These are phyloP conservation scores for Dastarcus helophoroides DNA, from an alignment of 2,888 invertebrate species.

Conservation along the genomic window DNA sequence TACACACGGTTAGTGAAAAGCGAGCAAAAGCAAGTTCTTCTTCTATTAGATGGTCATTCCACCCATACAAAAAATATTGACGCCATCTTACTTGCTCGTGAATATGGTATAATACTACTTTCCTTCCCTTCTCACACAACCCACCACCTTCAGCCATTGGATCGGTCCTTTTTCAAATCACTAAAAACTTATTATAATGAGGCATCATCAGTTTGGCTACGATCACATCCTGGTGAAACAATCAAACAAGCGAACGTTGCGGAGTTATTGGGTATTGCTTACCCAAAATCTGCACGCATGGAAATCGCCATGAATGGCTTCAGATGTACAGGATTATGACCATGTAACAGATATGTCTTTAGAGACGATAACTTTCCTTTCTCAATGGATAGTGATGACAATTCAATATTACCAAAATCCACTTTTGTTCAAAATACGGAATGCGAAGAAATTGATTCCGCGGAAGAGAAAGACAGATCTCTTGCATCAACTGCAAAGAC, in stretches of 20 bases:
- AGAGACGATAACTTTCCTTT: background rate
- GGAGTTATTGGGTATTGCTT: slow-evolving; percentile 14
- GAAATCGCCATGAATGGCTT: slow-evolving; percentile 12
- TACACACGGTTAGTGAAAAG: slow-evolving; percentile 11
- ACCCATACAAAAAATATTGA: slow-evolving; percentile 17
- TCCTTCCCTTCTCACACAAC: slow-evolving; percentile 18
- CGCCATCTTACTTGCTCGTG: slow-evolving; percentile 14
- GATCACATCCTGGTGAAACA: slow-evolving; percentile 12
- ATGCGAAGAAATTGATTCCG: too few relatives aligned
- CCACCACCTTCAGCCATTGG: slow-evolving; percentile 19
- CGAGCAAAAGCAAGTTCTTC: slow-evolving; percentile 7
- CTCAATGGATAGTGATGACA: too few relatives aligned
- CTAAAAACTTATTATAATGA: slow-evolving; percentile 10
- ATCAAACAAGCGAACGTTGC: slow-evolving; percentile 16
- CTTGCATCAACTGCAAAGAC: too few relatives aligned
- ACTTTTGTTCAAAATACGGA: too few relatives aligned
- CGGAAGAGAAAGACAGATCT: too few relatives aligned
- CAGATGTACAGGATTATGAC: slow-evolving; percentile 7
- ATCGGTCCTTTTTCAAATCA: slow-evolving; percentile 20
- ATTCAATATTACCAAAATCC: too few relatives aligned
- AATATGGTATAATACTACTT: slow-evolving; percentile 17
- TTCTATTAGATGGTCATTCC: slow-evolving; percentile 11
- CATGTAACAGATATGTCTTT: slow-evolving; percentile 1
- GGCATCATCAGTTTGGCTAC: slow-evolving; percentile 2
- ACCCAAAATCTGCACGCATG: slow-evolving; percentile 12